Evolutionary conservation across 2,113 vertebrate genomes (phyloP), one percentile per base, ranked within the genome.

Genomic region (Gobio gobio): DNA sequence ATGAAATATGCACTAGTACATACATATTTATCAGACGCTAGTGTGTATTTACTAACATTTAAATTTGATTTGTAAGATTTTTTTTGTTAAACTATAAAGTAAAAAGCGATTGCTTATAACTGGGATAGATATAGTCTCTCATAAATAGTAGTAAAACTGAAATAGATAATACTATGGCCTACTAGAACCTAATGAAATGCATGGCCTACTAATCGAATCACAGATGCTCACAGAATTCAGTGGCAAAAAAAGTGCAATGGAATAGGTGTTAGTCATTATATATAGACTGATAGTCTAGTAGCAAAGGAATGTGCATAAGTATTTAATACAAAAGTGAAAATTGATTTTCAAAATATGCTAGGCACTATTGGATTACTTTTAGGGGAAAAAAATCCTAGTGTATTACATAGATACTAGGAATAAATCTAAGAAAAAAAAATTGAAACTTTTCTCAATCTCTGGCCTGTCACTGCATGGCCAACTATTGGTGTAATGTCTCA

Each of bases 401-500:
- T 20, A 22, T 29, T 29, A 29, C 40, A 8, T 40, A 4, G 4
- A 4, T 70, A 22, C 7, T 8, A 56, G n/a, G 7, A 1, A 10
- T 54, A 18, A 33, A 51, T 56, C 36, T 54, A 4, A 20, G n/a
- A n/a, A n/a, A n/a, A n/a, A n/a, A n/a, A n/a, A n/a, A n/a, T n/a
- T n/a, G n/a, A n/a, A n/a, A n/a, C n/a, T n/a, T n/a, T 36, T 20
- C 13, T n/a, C 5, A 24, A 47, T 24, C 36, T 24, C 3, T 43
- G 33, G 36, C 33, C 29, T 77, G 43, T 24, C 74, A 54, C 33
- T 61, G 20, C 54, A 12, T 16, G 33, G 18, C 33, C 36, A 43
- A 40, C 20, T 24, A 43, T 24, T 61, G 20, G 33, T 78, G 51
- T 29, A n/a, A 78, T 78, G 49, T 78, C 76, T 81, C 43, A 81